Evolutionary conservation across 1,140 invertebrate genomes (phyloP), one percentile per base, ranked within the genome.

Genomic region (Anastrepha ludens): DNA sequence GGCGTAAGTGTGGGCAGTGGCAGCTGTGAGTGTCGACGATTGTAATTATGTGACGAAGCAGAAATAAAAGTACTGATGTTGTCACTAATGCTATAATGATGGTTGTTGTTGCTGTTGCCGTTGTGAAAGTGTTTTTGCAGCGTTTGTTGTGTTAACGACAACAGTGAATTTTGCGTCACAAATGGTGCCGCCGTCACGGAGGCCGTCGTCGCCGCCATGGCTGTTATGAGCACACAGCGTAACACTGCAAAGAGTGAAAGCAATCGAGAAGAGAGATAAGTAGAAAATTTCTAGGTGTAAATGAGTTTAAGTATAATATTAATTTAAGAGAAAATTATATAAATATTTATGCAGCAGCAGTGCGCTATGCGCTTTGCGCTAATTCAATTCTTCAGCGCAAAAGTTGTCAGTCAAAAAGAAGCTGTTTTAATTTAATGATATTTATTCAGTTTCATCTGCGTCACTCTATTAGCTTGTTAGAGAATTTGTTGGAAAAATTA

Each of bases 281-380:
- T 85, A 58, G 59, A 87, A 47, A 55, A 81, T 55, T 13, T 67
- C 9, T 20, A 67, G 20, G 17, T 47, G 70, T n/a, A 74, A 74
- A 74, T 74, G 70, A 13, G 70, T 41, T 74, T 74, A 74, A 74
- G 67, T 81, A 29, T 81, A 81, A 81, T n/a, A 81, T 50, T 81
- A 81, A 81, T 81, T 81, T 81, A 81, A 13, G 47, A 20, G 17
- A 81, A 81, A 81, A 81, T 55, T 81, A n/a, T 20, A 81, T 81
- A 81, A 55, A 81, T 81, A 81, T 81, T 81, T 81, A 20, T 81
- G 17, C 74, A 47, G 67, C 41, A 11, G 74, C 15, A 62, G 4
- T n/a, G 74, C 74, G 47, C 55, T 81, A 47, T 55, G 74, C 44
- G 41, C 67, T 29, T n/a, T n/a, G n/a, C n/a, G n/a, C n/a, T 74